phyloP scores from a whole-genome alignment of 2,113 vertebrate genomes.

The Tinamus guttatus region DNA sequence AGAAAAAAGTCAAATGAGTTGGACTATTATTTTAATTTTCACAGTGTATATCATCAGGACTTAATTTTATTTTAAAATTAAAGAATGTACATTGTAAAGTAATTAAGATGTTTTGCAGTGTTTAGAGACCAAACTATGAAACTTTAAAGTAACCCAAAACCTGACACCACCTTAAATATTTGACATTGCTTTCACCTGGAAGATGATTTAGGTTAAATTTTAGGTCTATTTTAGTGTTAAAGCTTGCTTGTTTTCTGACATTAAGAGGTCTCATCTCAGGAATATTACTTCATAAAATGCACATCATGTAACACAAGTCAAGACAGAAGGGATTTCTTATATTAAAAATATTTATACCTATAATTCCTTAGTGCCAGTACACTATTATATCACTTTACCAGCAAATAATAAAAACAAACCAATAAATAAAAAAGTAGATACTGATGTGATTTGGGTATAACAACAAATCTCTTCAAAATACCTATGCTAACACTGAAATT shows the following conservation, averaged over 20 bases:
- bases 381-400: not conserved
- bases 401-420: not conserved
- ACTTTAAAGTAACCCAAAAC: accelerated
- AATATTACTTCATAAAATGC: not conserved
- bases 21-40: not conserved
- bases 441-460: not conserved
- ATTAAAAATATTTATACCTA: not conserved
- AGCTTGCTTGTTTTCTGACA: not conserved
- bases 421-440: not conserved
- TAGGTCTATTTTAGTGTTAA: not conserved
- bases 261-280: not conserved
- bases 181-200: not conserved
- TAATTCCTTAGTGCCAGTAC: not conserved
- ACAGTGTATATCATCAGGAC: not conserved
- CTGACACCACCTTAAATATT: not conserved
- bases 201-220: not conserved
- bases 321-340: not conserved
- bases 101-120: not conserved
- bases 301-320: not conserved
- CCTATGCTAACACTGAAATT: not conserved
- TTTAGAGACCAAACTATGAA: not conserved
- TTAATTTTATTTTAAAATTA: not conserved
- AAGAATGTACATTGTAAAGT: not conserved
- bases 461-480: not conserved
- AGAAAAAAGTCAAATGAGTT: accelerated